A percentile compares a stretch with the other conserved stretches of the same genome.
Conservation (phyloP, 2,113 vertebrate species). For the Gymnogyps californianus region DNA sequence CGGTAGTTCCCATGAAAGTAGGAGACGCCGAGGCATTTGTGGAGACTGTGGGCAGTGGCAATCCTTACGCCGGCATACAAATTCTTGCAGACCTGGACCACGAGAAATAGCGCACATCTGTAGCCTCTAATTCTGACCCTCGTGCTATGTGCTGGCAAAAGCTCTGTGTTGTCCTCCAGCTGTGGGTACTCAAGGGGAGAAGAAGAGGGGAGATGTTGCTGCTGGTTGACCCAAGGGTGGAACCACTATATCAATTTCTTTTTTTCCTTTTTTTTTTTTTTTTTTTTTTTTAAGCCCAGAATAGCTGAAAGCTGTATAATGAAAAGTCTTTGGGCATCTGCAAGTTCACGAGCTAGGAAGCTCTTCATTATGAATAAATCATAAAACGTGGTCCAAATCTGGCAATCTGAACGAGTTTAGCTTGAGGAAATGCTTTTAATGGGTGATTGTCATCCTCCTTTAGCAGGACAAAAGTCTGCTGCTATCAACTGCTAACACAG, state of each 20-base stretch:
- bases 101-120: neutral
- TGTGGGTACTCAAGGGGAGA: neutral
- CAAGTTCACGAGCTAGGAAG: neutral
- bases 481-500: neutral
- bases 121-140: neutral
- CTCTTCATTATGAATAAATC: constrained; percentile 15
- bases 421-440: constrained; percentile 1
- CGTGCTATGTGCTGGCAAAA: neutral
- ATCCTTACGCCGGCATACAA: neutral
- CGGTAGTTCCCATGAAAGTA: neutral
- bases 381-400: neutral
- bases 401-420: neutral
- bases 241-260: neutral
- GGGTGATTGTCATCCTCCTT: neutral
- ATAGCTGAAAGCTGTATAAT: neutral
- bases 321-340: neutral
- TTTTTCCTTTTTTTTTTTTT: neutral
- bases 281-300: neutral
- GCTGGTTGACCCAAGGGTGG: neutral
- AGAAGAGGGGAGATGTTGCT: neutral
- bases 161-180: neutral
- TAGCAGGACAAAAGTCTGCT: neutral
- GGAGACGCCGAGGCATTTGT: neutral
- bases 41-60: neutral
- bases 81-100: neutral